These are phyloP conservation scores for Scomber japonicus DNA, from an alignment of 2,113 vertebrate genomes.

Conservation along the genomic window DNA sequence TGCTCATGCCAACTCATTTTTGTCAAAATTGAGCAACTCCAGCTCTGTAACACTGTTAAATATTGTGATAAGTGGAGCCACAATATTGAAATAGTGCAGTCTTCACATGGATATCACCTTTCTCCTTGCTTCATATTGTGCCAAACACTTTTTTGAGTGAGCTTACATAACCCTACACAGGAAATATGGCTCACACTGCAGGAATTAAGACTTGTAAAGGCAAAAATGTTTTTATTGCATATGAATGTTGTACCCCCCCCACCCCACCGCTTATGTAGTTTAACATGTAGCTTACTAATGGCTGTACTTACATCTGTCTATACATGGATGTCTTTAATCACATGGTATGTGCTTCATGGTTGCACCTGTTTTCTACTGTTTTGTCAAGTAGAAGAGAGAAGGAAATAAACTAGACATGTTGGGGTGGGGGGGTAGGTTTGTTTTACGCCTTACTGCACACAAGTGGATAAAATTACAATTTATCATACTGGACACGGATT, in stretches of 20 bases:
- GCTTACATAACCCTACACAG: constrained; percentile 9
- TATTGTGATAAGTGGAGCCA: background rate
- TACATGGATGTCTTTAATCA: background rate
- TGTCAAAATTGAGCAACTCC: background rate
- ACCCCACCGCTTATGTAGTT: constrained; percentile 20
- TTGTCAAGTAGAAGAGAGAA: background rate
- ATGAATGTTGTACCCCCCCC: constrained; percentile 30
- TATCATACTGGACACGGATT: background rate
- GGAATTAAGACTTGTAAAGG: constrained; percentile 43
- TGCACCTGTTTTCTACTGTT: background rate
- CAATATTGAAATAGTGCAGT: background rate
- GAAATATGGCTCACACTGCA: constrained; percentile 46
- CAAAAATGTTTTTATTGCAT: constrained; percentile 65
- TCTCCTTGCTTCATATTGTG: constrained; percentile 27
- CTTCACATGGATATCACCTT: background rate
- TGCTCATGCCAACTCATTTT: background rate
- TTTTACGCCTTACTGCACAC: constrained; percentile 23
- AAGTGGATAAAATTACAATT: constrained; percentile 18
- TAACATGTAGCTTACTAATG: constrained; percentile 18
- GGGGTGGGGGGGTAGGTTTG: background rate
- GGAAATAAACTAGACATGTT: background rate
- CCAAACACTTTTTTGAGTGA: background rate
- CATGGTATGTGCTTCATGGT: constrained; percentile 6
- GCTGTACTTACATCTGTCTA: constrained; percentile 13
- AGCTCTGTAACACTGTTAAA: background rate